Conservation (phyloP, 1,140 invertebrate genomes). For the Calephelis virginiensis region DNA sequence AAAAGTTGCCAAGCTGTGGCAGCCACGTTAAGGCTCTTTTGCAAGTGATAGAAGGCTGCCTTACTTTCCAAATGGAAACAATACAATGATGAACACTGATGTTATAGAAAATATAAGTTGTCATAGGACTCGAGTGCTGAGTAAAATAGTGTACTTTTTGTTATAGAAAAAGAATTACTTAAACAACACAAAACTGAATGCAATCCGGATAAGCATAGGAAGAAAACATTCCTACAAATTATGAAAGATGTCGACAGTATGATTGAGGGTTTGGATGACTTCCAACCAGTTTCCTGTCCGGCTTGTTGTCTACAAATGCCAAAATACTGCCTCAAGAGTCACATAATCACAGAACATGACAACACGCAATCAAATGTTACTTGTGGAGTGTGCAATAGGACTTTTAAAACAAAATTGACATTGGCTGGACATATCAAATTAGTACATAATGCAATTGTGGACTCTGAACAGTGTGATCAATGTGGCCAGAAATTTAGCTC, state of each 20-base stretch:
- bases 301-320: not conserved
- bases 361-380: not conserved
- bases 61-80: too few relatives aligned
- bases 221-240: not conserved
- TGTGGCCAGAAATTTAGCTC: constrained; percentile 10
- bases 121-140: too few relatives aligned
- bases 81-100: too few relatives aligned
- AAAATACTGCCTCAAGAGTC: constrained; percentile 1
- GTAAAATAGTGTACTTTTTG: not conserved
- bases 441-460: constrained; percentile 7
- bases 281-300: not conserved
- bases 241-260: not conserved
- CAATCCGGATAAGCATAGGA: not conserved
- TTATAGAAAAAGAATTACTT: not conserved
- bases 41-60: too few relatives aligned
- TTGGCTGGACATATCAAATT: not conserved
- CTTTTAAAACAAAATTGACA: not conserved
- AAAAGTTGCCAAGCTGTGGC: too few relatives aligned
- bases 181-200: constrained; percentile 8
- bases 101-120: too few relatives aligned
- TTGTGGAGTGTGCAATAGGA: not conserved
- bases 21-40: too few relatives aligned
- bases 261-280: constrained; percentile 2
- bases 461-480: constrained; percentile 2
- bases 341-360: not conserved